Conservation (phyloP, 2,888 invertebrate genomes). For the Bugula neritina region DNA sequence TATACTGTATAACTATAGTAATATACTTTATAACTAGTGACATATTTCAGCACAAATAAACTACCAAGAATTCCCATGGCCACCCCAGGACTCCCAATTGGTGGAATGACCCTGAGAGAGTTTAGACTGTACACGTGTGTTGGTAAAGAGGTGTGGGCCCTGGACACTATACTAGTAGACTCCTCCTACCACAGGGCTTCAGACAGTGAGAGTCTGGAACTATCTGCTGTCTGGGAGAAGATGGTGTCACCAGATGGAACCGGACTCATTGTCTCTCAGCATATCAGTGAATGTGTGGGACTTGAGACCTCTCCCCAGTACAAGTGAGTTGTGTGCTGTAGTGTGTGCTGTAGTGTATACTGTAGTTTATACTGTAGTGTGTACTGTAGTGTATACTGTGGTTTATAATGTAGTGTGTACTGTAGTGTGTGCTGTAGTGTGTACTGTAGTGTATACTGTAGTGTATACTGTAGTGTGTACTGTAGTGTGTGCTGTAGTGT, state of each 20-base stretch:
- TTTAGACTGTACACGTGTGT: conserved; percentile 7
- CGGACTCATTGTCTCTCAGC: neutral
- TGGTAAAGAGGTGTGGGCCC: neutral
- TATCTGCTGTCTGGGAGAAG: neutral
- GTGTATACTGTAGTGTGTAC: neutral
- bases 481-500: neutral
- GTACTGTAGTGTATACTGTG: no score
- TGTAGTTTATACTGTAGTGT: neutral
- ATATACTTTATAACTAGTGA: no score
- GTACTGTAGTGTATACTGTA: neutral
- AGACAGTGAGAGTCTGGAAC: neutral
- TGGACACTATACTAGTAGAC: conserved; percentile 9
- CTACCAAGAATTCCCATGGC: no score
- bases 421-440: neutral
- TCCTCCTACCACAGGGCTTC: neutral
- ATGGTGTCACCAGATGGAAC: neutral
- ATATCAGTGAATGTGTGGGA: neutral
- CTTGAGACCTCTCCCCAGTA: neutral
- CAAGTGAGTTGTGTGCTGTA: neutral
- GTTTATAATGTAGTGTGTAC: neutral
- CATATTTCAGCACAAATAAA: no score
- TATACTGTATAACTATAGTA: no score
- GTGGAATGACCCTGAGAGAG: neutral
- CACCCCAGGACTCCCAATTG: no score
- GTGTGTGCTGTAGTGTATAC: neutral